phyloP scores from a whole-genome alignment of 2,888 invertebrate genomes.

The Tenodera sinensis region DNA sequence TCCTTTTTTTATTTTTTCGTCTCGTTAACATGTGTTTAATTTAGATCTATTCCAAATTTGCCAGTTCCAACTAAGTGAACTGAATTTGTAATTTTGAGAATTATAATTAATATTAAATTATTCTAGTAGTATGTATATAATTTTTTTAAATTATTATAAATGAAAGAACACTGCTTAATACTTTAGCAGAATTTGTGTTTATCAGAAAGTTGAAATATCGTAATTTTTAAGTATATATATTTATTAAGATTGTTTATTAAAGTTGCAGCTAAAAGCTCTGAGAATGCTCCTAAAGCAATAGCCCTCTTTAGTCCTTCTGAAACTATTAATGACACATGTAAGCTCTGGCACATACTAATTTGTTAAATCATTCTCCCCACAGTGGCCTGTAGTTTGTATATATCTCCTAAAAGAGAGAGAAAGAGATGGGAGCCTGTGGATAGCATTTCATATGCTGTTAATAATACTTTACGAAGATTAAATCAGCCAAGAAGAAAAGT shows the following conservation, averaged over 20 bases:
- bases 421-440: neutral
- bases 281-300: neutral
- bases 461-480: neutral
- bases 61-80: neutral
- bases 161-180: neutral
- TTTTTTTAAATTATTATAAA: neutral
- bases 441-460: neutral
- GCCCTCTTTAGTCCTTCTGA: neutral
- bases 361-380: conserved; percentile 12
- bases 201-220: neutral
- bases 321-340: conserved; percentile 6
- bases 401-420: neutral
- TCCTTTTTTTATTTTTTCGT: neutral
- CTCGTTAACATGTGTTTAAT: neutral
- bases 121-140: neutral
- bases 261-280: neutral
- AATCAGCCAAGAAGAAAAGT: neutral
- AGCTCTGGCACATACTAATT: neutral
- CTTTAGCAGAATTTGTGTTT: neutral
- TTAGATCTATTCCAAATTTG: neutral
- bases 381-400: neutral
- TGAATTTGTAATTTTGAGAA: neutral
- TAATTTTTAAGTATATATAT: neutral
- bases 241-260: neutral
- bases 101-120: neutral